Percentiles rank a stretch among this genome's conserved stretches.
Conservation (phyloP, 2,888 invertebrate genomes). For the Temnothorax rugatulus region DNA sequence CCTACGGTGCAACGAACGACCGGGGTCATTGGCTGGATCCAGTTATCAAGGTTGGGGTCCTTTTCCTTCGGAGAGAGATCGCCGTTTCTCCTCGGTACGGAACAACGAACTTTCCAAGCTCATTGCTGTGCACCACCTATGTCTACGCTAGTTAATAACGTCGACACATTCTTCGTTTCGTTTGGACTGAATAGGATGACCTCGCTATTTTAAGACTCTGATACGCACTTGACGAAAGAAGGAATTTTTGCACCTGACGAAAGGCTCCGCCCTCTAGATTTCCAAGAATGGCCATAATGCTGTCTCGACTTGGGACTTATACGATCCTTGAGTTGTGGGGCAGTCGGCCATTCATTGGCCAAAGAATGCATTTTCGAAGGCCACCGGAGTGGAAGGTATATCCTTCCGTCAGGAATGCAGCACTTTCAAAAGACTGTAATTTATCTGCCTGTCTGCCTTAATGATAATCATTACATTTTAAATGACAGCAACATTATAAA, state of each 20-base stretch:
- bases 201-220: slow-evolving; percentile 16
- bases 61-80: slow-evolving; percentile 73
- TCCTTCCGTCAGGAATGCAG: too few relatives aligned
- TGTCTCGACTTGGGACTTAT: slow-evolving; percentile 12
- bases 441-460: neutral
- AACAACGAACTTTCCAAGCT: slow-evolving; percentile 71
- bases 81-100: slow-evolving; percentile 68
- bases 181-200: slow-evolving; percentile 43
- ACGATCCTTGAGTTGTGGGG: slow-evolving; percentile 14
- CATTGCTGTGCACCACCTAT: slow-evolving; percentile 41
- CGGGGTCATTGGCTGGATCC: slow-evolving; percentile 83
- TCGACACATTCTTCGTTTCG: neutral
- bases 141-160: neutral
- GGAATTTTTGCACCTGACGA: neutral
- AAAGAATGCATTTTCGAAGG: slow-evolving; percentile 32
- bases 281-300: slow-evolving; percentile 37
- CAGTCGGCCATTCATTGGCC: slow-evolving; percentile 25
- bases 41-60: slow-evolving; percentile 83
- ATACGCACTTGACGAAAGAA: neutral
- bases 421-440: neutral
- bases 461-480: neutral
- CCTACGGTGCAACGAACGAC: slow-evolving; percentile 79
- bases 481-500: neutral
- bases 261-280: neutral
- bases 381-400: neutral